A percentile compares a stretch with the other conserved stretches of the same genome.
Evolutionary conservation across 2,797 vertebrate species (phyloP).

Genomic region (Paratrypauchen microcephalus): DNA sequence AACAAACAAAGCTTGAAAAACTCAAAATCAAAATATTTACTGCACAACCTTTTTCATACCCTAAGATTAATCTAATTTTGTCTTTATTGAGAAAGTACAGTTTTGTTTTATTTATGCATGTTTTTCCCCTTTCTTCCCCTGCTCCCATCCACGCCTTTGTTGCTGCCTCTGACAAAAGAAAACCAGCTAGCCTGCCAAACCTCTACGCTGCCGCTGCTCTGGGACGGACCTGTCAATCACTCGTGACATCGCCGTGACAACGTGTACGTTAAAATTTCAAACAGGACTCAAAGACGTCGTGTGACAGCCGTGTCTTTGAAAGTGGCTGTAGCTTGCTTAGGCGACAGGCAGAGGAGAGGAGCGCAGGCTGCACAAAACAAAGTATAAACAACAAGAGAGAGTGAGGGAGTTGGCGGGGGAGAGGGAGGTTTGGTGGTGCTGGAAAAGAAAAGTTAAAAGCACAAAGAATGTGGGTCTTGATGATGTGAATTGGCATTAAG

Average conservation of each 20-base stretch:
- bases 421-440: constrained; percentile 24
- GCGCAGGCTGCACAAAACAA: constrained; percentile 75
- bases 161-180: constrained; percentile 84
- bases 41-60: constrained; percentile 54
- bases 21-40: constrained; percentile 70
- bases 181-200: constrained; percentile 80
- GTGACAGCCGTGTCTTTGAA: constrained; percentile 85
- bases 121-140: constrained; percentile 51
- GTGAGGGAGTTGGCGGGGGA: constrained; percentile 48
- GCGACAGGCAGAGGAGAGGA: constrained; percentile 80
- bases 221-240: constrained; percentile 86
- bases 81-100: constrained; percentile 81
- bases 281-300: constrained; percentile 79
- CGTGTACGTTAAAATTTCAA: constrained; percentile 87
- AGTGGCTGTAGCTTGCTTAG: constrained; percentile 79
- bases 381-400: constrained; percentile 79
- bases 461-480: constrained; percentile 77
- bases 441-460: constrained; percentile 73
- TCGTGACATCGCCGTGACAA: constrained; percentile 84
- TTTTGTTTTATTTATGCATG: constrained; percentile 85
- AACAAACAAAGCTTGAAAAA: constrained; percentile 64
- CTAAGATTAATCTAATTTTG: constrained; percentile 81
- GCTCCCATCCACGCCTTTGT: constrained; percentile 74
- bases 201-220: constrained; percentile 73
- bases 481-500: constrained; percentile 76